A percentile compares a stretch with the other conserved stretches of the same genome.
phyloP scores from a whole-genome alignment of 2,113 vertebrate genomes.

The Peromyscus californicus region DNA sequence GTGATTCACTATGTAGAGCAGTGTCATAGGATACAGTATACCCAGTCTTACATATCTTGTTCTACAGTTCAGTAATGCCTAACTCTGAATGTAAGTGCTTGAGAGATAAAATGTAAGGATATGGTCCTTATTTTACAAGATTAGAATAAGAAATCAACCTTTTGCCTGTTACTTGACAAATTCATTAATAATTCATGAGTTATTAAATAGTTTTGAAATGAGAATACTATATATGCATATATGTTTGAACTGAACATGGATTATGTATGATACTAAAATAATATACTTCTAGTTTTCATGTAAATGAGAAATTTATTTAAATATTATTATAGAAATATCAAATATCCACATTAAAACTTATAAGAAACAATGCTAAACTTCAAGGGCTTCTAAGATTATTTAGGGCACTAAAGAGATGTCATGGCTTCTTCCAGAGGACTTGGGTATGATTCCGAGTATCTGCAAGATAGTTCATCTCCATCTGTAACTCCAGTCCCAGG shows the following conservation, averaged over 20 bases:
- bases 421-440: neutral
- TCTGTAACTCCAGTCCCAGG: neutral
- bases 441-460: neutral
- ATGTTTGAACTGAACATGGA: neutral
- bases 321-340: conserved; percentile 26
- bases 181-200: conserved; percentile 87
- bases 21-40: neutral
- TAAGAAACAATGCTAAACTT: neutral
- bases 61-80: conserved; percentile 37
- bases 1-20: conserved; percentile 51
- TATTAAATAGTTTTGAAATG: conserved; percentile 73
- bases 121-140: conserved; percentile 69
- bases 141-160: conserved; percentile 84
- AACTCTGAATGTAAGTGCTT: conserved; percentile 72
- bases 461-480: neutral
- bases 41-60: conserved; percentile 47
- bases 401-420: neutral
- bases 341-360: neutral
- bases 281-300: conserved; percentile 61
- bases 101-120: conserved; percentile 61
- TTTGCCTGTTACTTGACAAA: conserved; percentile 83
- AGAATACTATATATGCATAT: neutral
- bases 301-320: conserved; percentile 60
- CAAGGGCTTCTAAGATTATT: neutral
- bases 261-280: neutral